Conservation (phyloP, 2,888 invertebrate species). For the Thalpophila matura region DNA sequence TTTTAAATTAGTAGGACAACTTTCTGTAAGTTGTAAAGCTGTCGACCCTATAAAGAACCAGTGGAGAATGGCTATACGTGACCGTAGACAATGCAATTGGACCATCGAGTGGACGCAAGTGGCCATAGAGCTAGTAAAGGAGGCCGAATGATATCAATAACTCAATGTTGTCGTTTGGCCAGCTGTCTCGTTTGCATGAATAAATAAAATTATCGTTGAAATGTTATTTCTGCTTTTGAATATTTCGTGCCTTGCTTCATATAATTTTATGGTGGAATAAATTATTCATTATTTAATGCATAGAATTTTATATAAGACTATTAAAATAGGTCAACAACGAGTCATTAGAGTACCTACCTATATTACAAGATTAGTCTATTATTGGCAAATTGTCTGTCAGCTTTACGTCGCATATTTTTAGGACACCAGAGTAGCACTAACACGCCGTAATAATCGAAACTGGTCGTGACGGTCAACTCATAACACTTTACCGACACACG, state of each 20-base stretch:
- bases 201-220: slow-evolving; percentile 58
- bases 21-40: slow-evolving; percentile 38
- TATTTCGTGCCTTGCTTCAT: slow-evolving; percentile 19
- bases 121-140: slow-evolving; percentile 54
- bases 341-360: no score
- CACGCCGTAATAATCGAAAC: no score
- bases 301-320: neutral
- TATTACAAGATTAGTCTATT: neutral
- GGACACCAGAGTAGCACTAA: neutral
- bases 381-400: slow-evolving; percentile 13
- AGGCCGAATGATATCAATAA: slow-evolving; percentile 70
- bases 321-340: neutral
- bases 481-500: slow-evolving; percentile 8
- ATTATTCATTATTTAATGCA: slow-evolving; percentile 6
- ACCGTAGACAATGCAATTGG: slow-evolving; percentile 82
- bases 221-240: slow-evolving; percentile 44
- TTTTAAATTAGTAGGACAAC: slow-evolving; percentile 28
- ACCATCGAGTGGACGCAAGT: slow-evolving; percentile 57
- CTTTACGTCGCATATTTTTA: slow-evolving; percentile 5
- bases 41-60: slow-evolving; percentile 30
- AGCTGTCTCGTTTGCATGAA: slow-evolving; percentile 72
- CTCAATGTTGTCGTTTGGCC: slow-evolving; percentile 70
- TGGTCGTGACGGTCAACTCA: neutral
- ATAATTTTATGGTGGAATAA: slow-evolving; percentile 9
- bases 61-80: slow-evolving; percentile 81